Conservation (phyloP, 2,888 invertebrate species). For the Linnaemya vulpina region DNA sequence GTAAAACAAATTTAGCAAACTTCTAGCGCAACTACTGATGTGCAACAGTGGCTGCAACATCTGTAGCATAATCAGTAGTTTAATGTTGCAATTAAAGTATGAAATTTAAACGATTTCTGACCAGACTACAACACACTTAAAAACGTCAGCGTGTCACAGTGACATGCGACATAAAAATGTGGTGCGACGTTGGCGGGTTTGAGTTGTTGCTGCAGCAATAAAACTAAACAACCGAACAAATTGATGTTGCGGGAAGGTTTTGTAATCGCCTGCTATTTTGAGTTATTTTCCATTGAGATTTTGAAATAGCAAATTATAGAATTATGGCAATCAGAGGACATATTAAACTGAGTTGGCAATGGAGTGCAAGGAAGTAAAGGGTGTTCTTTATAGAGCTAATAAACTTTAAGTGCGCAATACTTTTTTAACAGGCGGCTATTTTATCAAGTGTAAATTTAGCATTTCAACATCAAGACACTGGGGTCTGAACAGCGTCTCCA, state of each 20-base stretch:
- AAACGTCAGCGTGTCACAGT: not conserved
- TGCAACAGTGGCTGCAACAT: conserved; percentile 32
- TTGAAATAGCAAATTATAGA: too few relatives aligned
- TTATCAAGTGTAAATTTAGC: too few relatives aligned
- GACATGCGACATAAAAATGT: not conserved
- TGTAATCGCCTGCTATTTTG: too few relatives aligned
- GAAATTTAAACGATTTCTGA: conserved; percentile 81
- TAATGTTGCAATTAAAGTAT: conserved; percentile 77
- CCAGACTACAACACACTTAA: conserved; percentile 31
- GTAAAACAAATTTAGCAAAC: conserved; percentile 21
- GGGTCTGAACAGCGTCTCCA: too few relatives aligned
- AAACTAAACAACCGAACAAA: not conserved
- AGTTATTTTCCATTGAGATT: too few relatives aligned
- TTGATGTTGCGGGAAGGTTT: not conserved
- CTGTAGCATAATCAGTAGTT: conserved; percentile 38
- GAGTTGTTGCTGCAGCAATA: not conserved
- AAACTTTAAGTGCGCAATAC: too few relatives aligned
- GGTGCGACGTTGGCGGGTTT: not conserved
- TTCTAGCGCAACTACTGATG: conserved; percentile 33
- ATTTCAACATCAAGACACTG: too few relatives aligned
- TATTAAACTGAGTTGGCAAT: too few relatives aligned
- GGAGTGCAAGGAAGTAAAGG: too few relatives aligned
- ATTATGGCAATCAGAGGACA: too few relatives aligned
- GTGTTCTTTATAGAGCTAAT: too few relatives aligned
- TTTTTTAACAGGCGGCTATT: too few relatives aligned